phyloP scores from a whole-genome alignment of 2,888 invertebrate species.

The Biston stratarius region DNA sequence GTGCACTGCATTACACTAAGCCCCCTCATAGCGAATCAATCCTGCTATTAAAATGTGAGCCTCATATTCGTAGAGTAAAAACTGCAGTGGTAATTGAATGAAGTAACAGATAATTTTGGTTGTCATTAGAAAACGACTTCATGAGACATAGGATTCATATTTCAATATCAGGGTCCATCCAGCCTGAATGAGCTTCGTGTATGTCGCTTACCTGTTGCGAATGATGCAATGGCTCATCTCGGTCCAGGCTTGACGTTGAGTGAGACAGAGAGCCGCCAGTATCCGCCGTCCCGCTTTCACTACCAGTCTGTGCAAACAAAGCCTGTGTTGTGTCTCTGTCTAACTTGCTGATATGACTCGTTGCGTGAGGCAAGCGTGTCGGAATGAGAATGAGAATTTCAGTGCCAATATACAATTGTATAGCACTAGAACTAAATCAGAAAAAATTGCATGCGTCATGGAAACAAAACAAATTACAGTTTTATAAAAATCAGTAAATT shows the following conservation, averaged over 20 bases:
- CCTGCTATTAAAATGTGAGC: neutral
- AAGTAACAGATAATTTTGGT: neutral
- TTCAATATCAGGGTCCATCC: neutral
- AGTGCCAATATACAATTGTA: slow-evolving; percentile 24
- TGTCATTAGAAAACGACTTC: neutral
- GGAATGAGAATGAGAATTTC: slow-evolving; percentile 36
- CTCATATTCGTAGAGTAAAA: neutral
- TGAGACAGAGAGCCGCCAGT: slow-evolving; percentile 90
- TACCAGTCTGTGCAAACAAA: slow-evolving; percentile 78
- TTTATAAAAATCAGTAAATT: no score
- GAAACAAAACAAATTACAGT: neutral
- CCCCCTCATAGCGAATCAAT: neutral
- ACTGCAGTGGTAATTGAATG: neutral
- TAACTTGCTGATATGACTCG: slow-evolving; percentile 57
- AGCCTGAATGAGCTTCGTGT: neutral
- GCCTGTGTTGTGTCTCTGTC: slow-evolving; percentile 59
- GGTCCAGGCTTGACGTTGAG: slow-evolving; percentile 95
- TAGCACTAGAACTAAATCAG: slow-evolving; percentile 14
- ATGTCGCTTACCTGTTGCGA: slow-evolving; percentile 80
- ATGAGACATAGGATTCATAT: neutral
- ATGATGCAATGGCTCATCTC: slow-evolving; percentile 89
- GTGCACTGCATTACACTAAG: neutral
- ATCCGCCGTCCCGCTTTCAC: slow-evolving; percentile 86
- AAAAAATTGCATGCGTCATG: slow-evolving; percentile 5
- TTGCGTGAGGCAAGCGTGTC: slow-evolving; percentile 42